Percentiles rank a stretch among this genome's conserved stretches.
Conservation (phyloP, 2,113 vertebrate genomes). For the Nansenia antarctica region DNA sequence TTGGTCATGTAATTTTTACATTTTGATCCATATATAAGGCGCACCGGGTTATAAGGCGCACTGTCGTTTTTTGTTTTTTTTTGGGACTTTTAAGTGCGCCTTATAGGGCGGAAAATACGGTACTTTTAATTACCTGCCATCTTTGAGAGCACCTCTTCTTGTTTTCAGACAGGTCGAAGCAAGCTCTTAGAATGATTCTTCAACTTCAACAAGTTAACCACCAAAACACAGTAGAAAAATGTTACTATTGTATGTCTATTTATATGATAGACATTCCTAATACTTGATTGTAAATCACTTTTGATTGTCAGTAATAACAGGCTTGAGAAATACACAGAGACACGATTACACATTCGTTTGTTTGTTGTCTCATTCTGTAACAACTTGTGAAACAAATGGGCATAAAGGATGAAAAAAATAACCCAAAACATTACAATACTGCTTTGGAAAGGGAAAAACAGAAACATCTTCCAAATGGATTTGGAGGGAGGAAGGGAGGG, state of each 20-base stretch:
- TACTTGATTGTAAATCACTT: conserved; percentile 50
- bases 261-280: too few relatives aligned
- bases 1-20: too few relatives aligned
- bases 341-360: conserved; percentile 44
- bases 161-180: not conserved
- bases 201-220: too few relatives aligned
- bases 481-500: conserved; percentile 57
- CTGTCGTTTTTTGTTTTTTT: too few relatives aligned
- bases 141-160: conserved; percentile 64
- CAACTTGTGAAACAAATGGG: conserved; percentile 20
- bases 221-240: not conserved
- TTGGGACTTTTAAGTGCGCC: too few relatives aligned
- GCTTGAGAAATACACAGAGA: conserved; percentile 42
- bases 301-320: conserved; percentile 46
- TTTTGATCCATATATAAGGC: too few relatives aligned
- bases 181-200: too few relatives aligned
- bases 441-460: conserved; percentile 56
- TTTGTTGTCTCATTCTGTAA: conserved; percentile 19
- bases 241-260: not conserved
- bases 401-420: conserved; percentile 24
- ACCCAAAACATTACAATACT: conserved; percentile 51
- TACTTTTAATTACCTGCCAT: conserved; percentile 66
- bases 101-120: too few relatives aligned
- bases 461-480: conserved; percentile 60
- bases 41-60: too few relatives aligned